phyloP scores from a whole-genome alignment of 2,113 vertebrate species.

The Chaetorhynchus papuensis region DNA sequence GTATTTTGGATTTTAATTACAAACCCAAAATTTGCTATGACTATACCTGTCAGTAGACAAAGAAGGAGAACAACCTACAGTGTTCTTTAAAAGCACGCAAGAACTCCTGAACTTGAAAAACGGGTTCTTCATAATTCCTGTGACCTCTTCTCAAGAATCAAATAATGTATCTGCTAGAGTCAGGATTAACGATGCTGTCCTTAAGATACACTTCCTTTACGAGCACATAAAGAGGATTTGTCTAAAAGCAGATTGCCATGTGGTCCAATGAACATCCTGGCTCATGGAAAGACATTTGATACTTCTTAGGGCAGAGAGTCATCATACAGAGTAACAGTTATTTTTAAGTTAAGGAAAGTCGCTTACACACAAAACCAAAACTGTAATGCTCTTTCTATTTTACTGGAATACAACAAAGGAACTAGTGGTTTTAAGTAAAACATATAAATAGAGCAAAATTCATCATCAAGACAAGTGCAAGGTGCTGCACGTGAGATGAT shows the following conservation, averaged over 20 bases:
- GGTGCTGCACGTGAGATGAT: not conserved
- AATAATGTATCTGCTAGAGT: not conserved
- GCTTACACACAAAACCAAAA: not conserved
- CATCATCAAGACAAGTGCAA: not conserved
- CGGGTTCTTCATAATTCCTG: not conserved
- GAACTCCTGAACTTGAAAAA: not conserved
- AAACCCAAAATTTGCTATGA: not conserved
- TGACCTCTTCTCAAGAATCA: not conserved
- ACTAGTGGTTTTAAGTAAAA: not conserved
- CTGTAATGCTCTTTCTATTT: not conserved
- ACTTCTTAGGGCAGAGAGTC: not conserved
- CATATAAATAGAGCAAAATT: not conserved
- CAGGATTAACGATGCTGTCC: slow-evolving; percentile 26
- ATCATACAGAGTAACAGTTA: not conserved
- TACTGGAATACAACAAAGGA: not conserved
- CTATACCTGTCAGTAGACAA: not conserved
- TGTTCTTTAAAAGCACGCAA: not conserved
- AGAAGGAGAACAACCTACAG: not conserved
- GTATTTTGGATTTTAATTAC: not conserved
- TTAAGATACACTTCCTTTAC: not conserved
- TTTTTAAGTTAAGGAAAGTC: not conserved
- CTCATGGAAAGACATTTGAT: not conserved
- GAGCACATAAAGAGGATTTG: slow-evolving; percentile 5
- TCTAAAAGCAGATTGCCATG: not conserved
- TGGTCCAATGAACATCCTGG: not conserved